These are phyloP conservation scores for Nasonia giraulti DNA, from an alignment of 1,140 invertebrate species.

Conservation along the genomic window DNA sequence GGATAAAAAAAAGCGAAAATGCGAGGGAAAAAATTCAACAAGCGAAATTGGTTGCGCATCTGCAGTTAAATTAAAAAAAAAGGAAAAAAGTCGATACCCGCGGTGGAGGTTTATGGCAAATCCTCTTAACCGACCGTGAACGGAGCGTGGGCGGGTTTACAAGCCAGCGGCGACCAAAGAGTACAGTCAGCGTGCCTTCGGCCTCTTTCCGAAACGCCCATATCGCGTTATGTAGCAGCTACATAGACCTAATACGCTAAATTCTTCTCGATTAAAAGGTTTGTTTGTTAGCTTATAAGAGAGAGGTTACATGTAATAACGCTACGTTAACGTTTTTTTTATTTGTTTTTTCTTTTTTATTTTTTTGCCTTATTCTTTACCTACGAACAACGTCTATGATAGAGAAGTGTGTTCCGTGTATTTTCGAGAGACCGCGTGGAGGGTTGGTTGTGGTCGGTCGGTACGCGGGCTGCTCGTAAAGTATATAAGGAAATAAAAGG, in stretches of 20 bases:
- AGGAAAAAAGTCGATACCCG: conserved; percentile 9
- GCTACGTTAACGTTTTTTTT: conserved; percentile 61
- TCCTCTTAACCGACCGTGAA: conserved; percentile 22
- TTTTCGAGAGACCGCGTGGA: conserved; percentile 55
- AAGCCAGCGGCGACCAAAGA: conserved; percentile 16
- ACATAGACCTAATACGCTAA: conserved; percentile 60
- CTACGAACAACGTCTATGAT: conserved; percentile 69
- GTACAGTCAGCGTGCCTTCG: not conserved
- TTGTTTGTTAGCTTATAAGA: conserved; percentile 60
- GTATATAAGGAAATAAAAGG: conserved; percentile 30
- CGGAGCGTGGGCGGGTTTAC: not conserved
- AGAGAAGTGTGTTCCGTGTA: conserved; percentile 62
- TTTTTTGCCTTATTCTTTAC: conserved; percentile 44
- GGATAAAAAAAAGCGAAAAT: conserved; percentile 18
- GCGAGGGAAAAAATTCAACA: not conserved
- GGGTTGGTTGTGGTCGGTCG: conserved; percentile 1
- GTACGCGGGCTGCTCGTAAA: conserved; percentile 22
- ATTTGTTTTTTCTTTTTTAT: conserved; percentile 29
- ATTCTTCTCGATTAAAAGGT: conserved; percentile 65
- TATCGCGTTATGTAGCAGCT: conserved; percentile 56
- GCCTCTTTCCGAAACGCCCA: conserved; percentile 53
- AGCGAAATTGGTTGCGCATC: conserved; percentile 23
- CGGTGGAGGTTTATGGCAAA: conserved; percentile 19
- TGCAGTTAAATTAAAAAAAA: conserved; percentile 30
- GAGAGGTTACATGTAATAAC: conserved; percentile 69